Conservation (phyloP, 2,888 invertebrate genomes). For the Catocala fraxini region DNA sequence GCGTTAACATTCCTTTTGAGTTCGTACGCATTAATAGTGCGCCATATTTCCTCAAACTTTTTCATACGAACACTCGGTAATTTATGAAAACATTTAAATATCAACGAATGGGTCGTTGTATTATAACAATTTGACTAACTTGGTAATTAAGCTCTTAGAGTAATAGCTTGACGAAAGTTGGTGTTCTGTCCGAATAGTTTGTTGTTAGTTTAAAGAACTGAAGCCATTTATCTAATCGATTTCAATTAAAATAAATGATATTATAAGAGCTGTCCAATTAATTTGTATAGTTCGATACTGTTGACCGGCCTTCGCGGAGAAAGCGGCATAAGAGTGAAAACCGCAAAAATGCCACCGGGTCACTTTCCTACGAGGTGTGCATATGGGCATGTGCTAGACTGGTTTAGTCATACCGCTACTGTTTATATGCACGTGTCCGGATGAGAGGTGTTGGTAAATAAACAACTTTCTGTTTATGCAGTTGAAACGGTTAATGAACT, state of each 20-base stretch:
- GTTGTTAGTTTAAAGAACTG: constrained; percentile 30
- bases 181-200: constrained; percentile 27
- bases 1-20: constrained; percentile 59
- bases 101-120: constrained; percentile 30
- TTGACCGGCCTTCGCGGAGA: constrained; percentile 56
- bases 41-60: constrained; percentile 43
- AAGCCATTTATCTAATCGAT: constrained; percentile 37
- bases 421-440: constrained; percentile 33
- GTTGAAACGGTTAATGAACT: constrained; percentile 25
- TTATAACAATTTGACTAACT: constrained; percentile 34
- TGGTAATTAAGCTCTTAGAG: constrained; percentile 26
- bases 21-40: constrained; percentile 50
- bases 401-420: constrained; percentile 61
- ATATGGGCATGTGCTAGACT: constrained; percentile 63
- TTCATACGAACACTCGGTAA: constrained; percentile 27
- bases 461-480: constrained; percentile 38
- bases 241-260: constrained; percentile 42
- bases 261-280: constrained; percentile 30
- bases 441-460: constrained; percentile 37
- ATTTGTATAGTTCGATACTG: constrained; percentile 30
- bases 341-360: constrained; percentile 72
- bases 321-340: constrained; percentile 74
- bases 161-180: constrained; percentile 40
- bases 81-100: constrained; percentile 19
- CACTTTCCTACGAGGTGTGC: constrained; percentile 72